Conservation (phyloP, 2,797 vertebrate species). For the Caiman crocodilus region DNA sequence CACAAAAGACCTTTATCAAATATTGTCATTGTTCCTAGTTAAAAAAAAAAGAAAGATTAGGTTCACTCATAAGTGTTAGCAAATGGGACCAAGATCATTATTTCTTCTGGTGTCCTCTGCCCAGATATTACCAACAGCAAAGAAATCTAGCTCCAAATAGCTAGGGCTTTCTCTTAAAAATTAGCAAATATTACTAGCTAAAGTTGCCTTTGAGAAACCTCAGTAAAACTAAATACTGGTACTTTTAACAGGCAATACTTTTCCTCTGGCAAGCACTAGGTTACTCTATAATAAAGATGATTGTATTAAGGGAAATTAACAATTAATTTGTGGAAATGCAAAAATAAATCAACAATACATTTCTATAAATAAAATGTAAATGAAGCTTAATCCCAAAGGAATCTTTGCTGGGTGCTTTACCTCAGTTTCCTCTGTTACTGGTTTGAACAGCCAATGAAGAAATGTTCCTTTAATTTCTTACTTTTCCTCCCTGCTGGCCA, state of each 20-base stretch:
- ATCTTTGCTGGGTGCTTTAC: background rate
- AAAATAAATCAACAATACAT: background rate
- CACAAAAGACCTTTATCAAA: background rate
- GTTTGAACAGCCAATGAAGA: background rate
- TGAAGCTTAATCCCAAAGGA: background rate
- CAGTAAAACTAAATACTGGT: background rate
- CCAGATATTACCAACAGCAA: background rate
- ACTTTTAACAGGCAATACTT: background rate
- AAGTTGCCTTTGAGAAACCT: no score
- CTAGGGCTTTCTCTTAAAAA: background rate
- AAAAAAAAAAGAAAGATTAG: background rate
- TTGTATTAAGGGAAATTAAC: background rate
- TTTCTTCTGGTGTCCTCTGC: background rate
- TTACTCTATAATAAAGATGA: background rate
- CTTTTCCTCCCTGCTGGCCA: background rate
- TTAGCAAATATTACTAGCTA: background rate
- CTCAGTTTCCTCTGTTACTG: background rate
- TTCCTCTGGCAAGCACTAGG: background rate
- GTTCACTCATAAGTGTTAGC: background rate
- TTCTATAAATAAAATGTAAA: background rate
- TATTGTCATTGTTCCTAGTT: background rate
- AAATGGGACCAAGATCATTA: background rate
- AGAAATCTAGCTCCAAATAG: background rate
- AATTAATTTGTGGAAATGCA: background rate
- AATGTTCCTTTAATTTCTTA: background rate